Percentiles rank a stretch among this genome's conserved stretches.
These are phyloP conservation scores for Lepetodrilus schrolli DNA, from an alignment of 2,888 invertebrate species.

Conservation along the genomic window DNA sequence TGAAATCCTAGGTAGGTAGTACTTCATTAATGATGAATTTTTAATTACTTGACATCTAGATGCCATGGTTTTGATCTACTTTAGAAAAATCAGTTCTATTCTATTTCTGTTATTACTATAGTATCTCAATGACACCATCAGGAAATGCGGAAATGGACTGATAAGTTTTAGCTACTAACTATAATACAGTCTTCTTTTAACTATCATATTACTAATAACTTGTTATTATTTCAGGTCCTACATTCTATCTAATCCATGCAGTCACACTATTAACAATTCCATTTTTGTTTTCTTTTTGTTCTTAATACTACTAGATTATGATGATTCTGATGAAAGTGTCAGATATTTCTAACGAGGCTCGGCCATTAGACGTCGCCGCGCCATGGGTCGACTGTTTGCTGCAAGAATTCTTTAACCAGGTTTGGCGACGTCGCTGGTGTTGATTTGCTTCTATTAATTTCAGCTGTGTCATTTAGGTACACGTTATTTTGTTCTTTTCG, in stretches of 20 bases:
- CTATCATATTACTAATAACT: background rate
- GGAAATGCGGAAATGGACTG: no score
- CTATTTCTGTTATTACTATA: no score
- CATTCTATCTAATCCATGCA: background rate
- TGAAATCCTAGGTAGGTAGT: no score
- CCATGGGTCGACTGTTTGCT: slow-evolving; percentile 87
- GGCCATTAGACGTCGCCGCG: slow-evolving; percentile 88
- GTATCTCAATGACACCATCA: no score
- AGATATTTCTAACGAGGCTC: slow-evolving; percentile 88
- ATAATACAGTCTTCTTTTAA: background rate
- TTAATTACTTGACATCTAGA: no score
- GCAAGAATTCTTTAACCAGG: slow-evolving; percentile 77
- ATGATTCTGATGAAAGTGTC: slow-evolving; percentile 86
- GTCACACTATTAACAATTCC: background rate
- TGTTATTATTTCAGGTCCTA: no score
- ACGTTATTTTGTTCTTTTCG: background rate
- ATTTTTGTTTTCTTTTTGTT: background rate
- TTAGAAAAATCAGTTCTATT: no score
- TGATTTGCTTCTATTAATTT: background rate
- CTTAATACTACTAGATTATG: slow-evolving; percentile 59
- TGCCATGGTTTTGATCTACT: no score
- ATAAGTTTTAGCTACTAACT: no score
- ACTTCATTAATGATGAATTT: no score
- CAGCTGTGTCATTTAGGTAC: background rate
- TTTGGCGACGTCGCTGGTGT: slow-evolving; percentile 36